Base-by-base conservation (phyloP, 2,888 invertebrate species). In the Tryphoninae sp. region DNA sequence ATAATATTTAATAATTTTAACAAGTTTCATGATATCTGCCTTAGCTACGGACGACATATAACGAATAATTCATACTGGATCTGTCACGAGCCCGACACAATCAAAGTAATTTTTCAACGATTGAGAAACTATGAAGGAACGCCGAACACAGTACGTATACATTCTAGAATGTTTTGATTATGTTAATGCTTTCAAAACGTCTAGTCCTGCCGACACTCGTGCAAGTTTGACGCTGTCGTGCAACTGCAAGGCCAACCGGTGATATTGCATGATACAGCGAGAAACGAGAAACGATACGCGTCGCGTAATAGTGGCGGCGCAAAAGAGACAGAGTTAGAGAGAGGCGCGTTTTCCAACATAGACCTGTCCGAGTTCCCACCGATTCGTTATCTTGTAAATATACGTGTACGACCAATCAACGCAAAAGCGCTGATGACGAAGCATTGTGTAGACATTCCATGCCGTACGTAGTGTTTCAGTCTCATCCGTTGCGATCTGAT, bases 31-130 rank as follows among this genome's bases (percentile, higher is more conserved):
- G 33, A 6, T 33, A 33, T 33, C 7, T 3, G 2, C 59, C 6
- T 9, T 86, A 95, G 95, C 80, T 99, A 97, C 92, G 99, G 99
- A 0, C 96, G 95, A 92, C 99, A 99, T 92, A 94, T 97, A 40
- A 95, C 96, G 7, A 94, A 95, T 83, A 98, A 97, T 92, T 97
- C 97, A 0, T 99, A 99, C 92, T 98, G 95, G 92, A 94, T 98
- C 82, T 98, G 98, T 91, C 93, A 96, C 88, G 96, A 98, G 26
- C 93, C 94, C 0, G 92, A 93, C 1, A 93, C 93, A 9, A 96
- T 97, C 71, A 94, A 94, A 84, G 92, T 92, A 76, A 96, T 99
- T 90, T 99, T 99, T 91, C 93, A 96, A 7, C 93, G 96, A 74
- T 94, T 99, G 42, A 94, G 99, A 82, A 97, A 96, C 91, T 97